These are phyloP conservation scores for Agrochola circellaris DNA, from an alignment of 2,888 invertebrate species.

Conservation along the genomic window DNA sequence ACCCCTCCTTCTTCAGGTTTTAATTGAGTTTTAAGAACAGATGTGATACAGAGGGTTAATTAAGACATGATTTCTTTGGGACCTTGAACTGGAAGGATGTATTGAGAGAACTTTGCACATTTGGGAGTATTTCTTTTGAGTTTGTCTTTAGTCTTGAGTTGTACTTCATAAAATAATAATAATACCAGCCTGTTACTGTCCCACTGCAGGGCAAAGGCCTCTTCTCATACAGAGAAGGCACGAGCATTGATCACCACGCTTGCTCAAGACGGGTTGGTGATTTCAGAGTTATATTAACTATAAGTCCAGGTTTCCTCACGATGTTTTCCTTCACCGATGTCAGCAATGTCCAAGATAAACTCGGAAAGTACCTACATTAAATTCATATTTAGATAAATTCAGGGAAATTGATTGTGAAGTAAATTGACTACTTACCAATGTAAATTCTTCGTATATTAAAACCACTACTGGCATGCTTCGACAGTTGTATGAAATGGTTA, in stretches of 20 bases:
- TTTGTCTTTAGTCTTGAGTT: not conserved
- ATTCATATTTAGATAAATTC: not conserved
- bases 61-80: not conserved
- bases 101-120: not conserved
- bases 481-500: not conserved
- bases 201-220: too few species aligned
- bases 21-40: slow-evolving; percentile 27
- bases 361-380: too few species aligned
- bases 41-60: not conserved
- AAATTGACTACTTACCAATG: not conserved
- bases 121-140: not conserved
- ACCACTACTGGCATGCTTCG: not conserved
- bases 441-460: not conserved
- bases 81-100: not conserved
- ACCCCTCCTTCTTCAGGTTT: slow-evolving; percentile 7
- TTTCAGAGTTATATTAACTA: too few species aligned
- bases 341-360: too few species aligned
- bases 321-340: too few species aligned
- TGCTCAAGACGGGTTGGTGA: too few species aligned
- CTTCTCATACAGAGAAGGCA: too few species aligned
- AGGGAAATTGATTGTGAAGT: too few species aligned
- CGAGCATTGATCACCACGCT: too few species aligned
- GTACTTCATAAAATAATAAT: not conserved
- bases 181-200: too few species aligned
- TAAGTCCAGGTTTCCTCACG: too few species aligned